Base-by-base conservation (phyloP, 2,888 invertebrate species). In the Nesidiocoris tenuis region DNA sequence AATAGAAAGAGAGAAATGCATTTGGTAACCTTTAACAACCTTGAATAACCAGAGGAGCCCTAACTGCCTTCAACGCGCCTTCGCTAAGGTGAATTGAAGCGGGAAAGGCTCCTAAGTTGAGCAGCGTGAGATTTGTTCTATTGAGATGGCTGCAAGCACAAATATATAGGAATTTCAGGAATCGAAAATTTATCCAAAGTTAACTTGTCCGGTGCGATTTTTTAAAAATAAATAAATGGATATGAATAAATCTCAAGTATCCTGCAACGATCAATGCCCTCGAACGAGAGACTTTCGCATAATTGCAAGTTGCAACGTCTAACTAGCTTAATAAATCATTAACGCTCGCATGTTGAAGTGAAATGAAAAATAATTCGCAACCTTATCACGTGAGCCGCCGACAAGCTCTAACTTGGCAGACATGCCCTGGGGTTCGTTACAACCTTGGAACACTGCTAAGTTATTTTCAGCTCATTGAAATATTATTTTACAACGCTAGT, bases 1-100 rank as follows among this genome's bases (percentile, higher is more conserved):
- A 39, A 39, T 7, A 39, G 39, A 19, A 59, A 22, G 57, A 24
- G 71, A 71, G 71, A 71, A 61, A 71, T 61, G 71, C 71, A 71
- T 71, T 71, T 61, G 59, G 55, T 71, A 71, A 71, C 71, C 71
- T 71, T 71, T 71, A 71, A 71, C 71, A 71, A 71, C 71, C 71
- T 71, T 71, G 71, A 71, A 61, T 18, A n/a, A 59, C 3, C 39
- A 39, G 39, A 39, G 12, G 39, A 39, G 39, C 39, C 12, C 59
- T 9, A 59, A 61, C 71, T 71, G 25, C 71, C 59, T 70, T 59
- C 70, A 23, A 67, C 39, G 39, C 39, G 3, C 5, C n/a, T n/a
- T n/a, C n/a, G 5, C 39, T 3, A 39, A 3, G 39, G 39, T 12
- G 39, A 39, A 39, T 39, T 39, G 39, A 39, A 39, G 39, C 39